Percentiles rank a stretch among this genome's conserved stretches.
Evolutionary conservation across 2,888 invertebrate species (phyloP).

Genomic region (Bellardia bayeri): DNA sequence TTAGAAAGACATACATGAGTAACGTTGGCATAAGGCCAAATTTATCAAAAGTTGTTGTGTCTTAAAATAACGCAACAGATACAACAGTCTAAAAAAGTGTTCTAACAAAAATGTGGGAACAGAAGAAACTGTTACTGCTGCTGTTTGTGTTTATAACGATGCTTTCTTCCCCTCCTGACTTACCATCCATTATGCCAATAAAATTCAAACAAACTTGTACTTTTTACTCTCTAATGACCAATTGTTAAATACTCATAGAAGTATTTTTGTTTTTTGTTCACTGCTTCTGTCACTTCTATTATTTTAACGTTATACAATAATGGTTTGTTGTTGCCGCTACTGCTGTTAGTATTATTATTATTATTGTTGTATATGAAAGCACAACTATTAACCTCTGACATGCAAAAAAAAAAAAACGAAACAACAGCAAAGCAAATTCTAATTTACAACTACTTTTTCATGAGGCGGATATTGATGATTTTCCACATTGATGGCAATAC

Average conservation of each 20-base stretch:
- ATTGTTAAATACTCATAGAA: constrained; percentile 19
- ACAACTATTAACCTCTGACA: constrained; percentile 50
- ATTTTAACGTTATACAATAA: constrained; percentile 10
- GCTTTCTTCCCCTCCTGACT: not conserved
- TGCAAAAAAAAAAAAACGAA: constrained; percentile 18
- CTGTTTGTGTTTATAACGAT: not conserved
- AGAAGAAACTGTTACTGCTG: not conserved
- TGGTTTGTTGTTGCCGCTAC: not conserved
- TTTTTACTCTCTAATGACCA: constrained; percentile 32
- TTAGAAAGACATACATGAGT: constrained; percentile 20
- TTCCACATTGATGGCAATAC: constrained; percentile 58
- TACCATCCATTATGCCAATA: not conserved
- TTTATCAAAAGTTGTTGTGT: constrained; percentile 52
- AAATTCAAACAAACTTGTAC: constrained; percentile 21
- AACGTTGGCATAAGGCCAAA: constrained; percentile 52
- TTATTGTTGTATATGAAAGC: constrained; percentile 8
- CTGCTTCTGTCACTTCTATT: not conserved
- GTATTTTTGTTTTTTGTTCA: constrained; percentile 4
- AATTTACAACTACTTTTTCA: constrained; percentile 38
- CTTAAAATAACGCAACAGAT: constrained; percentile 30
- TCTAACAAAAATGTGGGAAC: not conserved
- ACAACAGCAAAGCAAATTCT: constrained; percentile 48
- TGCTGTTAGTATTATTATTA: constrained; percentile 5
- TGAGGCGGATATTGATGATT: constrained; percentile 63
- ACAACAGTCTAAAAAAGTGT: not conserved